phyloP scores from a whole-genome alignment of 2,113 vertebrate species.

The Kryptolebias marmoratus region DNA sequence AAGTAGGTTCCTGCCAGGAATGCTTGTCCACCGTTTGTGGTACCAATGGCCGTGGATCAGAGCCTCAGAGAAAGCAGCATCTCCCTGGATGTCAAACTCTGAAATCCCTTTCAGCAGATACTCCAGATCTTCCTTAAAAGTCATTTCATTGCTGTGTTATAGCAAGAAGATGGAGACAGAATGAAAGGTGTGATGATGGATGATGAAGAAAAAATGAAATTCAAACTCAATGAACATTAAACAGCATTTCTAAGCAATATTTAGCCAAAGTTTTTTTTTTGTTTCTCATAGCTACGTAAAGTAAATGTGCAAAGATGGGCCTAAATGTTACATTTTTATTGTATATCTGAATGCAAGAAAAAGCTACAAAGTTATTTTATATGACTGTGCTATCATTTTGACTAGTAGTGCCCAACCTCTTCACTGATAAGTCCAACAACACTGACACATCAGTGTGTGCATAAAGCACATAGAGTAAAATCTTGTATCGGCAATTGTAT shows the following conservation, averaged over 20 bases:
- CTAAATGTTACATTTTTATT: too few relatives aligned
- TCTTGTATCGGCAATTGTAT: too few relatives aligned
- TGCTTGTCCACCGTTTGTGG: conserved; percentile 26
- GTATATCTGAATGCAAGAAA: too few relatives aligned
- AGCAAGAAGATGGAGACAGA: not conserved
- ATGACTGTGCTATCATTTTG: too few relatives aligned
- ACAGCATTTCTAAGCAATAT: not conserved
- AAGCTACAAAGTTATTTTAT: too few relatives aligned
- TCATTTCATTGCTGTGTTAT: conserved; percentile 63
- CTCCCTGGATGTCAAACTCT: conserved; percentile 69
- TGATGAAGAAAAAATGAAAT: not conserved
- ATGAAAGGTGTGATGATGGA: not conserved
- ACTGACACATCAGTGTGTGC: too few relatives aligned
- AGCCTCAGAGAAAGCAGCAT: conserved; percentile 64
- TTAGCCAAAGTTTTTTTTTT: not conserved
- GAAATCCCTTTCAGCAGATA: conserved; percentile 73
- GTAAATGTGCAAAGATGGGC: too few relatives aligned
- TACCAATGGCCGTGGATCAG: conserved; percentile 78
- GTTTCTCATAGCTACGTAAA: too few relatives aligned
- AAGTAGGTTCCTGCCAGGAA: conserved; percentile 81
- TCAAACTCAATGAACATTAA: not conserved
- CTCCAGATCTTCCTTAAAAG: conserved; percentile 77
- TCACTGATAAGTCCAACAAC: too few relatives aligned
- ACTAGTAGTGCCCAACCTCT: too few relatives aligned
- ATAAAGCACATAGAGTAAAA: too few relatives aligned